Conservation (phyloP, 2,797 vertebrate genomes). For the Champsocephalus gunnari region DNA sequence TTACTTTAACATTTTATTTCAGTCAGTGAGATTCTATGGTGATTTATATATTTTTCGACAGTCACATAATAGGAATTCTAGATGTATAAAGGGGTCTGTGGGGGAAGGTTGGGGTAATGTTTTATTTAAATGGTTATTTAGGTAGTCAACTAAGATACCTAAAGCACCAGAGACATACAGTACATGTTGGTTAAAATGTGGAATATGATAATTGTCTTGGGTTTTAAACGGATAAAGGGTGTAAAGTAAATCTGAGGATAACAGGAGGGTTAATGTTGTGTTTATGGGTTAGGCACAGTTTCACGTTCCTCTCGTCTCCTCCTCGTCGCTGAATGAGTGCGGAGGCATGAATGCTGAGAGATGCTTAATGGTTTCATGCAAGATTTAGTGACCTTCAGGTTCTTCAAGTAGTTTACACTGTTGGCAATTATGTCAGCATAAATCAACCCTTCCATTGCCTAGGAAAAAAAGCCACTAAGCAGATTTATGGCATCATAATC, state of each 20-base stretch:
- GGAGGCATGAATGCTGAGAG: slow-evolving; percentile 21
- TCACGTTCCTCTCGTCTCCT: slow-evolving; percentile 40
- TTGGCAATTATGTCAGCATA: slow-evolving; percentile 73
- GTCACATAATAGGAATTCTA: too few relatives aligned
- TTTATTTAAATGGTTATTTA: too few relatives aligned
- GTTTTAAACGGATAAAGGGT: too few relatives aligned
- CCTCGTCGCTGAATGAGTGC: slow-evolving; percentile 30
- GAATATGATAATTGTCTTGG: too few relatives aligned
- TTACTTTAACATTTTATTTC: too few relatives aligned
- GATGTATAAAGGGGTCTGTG: too few relatives aligned
- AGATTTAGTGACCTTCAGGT: slow-evolving; percentile 53
- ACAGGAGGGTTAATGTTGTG: background rate
- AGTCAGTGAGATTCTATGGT: too few relatives aligned
- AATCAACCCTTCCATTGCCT: slow-evolving; percentile 65
- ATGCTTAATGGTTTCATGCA: slow-evolving; percentile 41
- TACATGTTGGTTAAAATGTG: too few relatives aligned
- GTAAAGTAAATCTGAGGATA: background rate
- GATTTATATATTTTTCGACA: too few relatives aligned
- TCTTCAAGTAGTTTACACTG: slow-evolving; percentile 61
- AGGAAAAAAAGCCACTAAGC: slow-evolving; percentile 54
- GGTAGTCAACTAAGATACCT: too few relatives aligned
- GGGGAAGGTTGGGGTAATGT: too few relatives aligned
- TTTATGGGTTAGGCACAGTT: slow-evolving; percentile 38
- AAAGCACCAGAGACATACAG: too few relatives aligned
- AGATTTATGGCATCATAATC: slow-evolving; percentile 75